phyloP scores from a whole-genome alignment of 2,888 invertebrate species.

The Notodonta dromedarius region DNA sequence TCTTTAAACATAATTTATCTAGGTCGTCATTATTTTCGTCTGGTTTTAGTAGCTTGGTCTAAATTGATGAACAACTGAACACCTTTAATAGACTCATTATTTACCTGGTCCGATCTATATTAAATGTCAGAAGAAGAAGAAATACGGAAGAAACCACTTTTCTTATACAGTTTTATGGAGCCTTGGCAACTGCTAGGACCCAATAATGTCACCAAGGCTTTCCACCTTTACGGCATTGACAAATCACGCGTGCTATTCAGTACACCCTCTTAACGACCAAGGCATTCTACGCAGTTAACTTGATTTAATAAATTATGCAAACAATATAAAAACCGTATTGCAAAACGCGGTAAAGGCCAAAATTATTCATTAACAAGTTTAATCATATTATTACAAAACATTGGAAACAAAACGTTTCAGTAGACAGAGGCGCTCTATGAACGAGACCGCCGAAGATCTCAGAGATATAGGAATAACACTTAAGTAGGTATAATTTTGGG shows the following conservation, averaged over 20 bases:
- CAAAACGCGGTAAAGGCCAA: constrained; percentile 1
- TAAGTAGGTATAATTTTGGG: too few relatives aligned
- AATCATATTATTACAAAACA: neutral
- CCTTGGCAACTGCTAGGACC: neutral
- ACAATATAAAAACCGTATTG: constrained; percentile 2
- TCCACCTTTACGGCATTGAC: neutral
- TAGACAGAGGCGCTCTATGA: too few relatives aligned
- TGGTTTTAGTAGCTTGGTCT: neutral
- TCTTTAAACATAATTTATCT: constrained; percentile 6
- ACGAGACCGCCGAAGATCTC: too few relatives aligned
- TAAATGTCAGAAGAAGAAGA: too few relatives aligned
- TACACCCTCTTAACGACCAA: constrained; percentile 9
- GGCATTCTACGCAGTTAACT: constrained; percentile 7
- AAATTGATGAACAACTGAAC: neutral
- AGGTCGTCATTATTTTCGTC: neutral
- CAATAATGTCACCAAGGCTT: neutral
- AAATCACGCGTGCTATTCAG: constrained; percentile 2
- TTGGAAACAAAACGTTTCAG: neutral
- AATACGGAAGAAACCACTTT: too few relatives aligned
- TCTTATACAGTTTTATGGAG: too few relatives aligned
- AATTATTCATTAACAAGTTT: neutral
- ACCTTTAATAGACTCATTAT: too few relatives aligned
- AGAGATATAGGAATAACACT: too few relatives aligned
- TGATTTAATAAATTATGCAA: constrained; percentile 7
- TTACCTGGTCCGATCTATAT: too few relatives aligned